Conservation (phyloP, 2,113 vertebrate genomes). For the Microcebus tavaratra region DNA sequence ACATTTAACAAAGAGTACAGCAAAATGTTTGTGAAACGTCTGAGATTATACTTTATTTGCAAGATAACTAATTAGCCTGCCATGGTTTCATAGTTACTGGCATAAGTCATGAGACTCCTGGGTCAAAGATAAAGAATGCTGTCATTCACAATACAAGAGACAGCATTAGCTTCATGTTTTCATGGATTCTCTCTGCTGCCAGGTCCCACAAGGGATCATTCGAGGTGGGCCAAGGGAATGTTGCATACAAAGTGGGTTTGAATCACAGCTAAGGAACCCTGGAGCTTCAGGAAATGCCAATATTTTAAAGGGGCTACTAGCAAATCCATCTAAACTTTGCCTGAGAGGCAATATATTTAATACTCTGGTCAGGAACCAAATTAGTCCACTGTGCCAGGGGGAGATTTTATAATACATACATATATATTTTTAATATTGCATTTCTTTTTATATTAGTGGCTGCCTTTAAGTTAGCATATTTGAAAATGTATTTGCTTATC, state of each 20-base stretch:
- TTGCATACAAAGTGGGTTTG: neutral
- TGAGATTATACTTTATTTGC: neutral
- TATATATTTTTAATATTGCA: neutral
- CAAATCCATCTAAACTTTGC: neutral
- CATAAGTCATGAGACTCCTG: neutral
- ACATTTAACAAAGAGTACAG: neutral
- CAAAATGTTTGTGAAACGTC: neutral
- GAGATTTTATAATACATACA: neutral
- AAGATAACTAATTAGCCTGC: neutral
- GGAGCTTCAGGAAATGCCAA: neutral
- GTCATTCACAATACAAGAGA: neutral
- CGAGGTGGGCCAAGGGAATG: neutral
- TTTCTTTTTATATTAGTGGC: neutral
- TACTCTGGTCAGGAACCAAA: neutral
- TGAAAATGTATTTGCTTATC: neutral
- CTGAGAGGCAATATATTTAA: neutral
- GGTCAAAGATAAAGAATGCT: neutral
- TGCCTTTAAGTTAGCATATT: neutral
- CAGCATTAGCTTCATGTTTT: neutral
- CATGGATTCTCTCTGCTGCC: neutral
- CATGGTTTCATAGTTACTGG: neutral
- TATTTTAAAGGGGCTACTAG: neutral
- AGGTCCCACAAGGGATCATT: fast-evolving
- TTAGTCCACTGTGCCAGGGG: neutral
- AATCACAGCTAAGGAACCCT: neutral